Conservation (phyloP, 1,140 invertebrate genomes). For the Brachystomella parvula region DNA sequence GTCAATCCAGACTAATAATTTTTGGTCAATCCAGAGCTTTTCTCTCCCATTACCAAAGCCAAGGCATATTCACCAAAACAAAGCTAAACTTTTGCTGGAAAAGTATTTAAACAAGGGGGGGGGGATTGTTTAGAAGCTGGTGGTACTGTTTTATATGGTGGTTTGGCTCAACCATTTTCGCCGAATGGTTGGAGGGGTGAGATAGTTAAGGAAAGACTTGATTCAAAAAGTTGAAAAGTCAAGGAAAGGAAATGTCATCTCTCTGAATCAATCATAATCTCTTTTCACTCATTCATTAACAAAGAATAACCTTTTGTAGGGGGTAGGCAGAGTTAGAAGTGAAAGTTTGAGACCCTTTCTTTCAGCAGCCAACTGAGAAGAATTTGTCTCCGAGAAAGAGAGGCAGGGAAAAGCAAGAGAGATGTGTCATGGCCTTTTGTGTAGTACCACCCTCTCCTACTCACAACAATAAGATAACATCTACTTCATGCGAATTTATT, state of each 20-base stretch:
- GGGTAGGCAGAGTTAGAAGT: slow-evolving; percentile 19
- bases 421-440: slow-evolving; percentile 29
- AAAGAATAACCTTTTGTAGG: slow-evolving; percentile 12
- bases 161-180: too few species aligned
- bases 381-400: slow-evolving; percentile 29
- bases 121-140: too few species aligned
- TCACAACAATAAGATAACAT: slow-evolving; percentile 34
- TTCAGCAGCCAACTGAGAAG: too few species aligned
- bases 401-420: slow-evolving; percentile 25
- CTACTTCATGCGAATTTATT: slow-evolving; percentile 35
- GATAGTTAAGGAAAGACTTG: too few species aligned
- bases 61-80: too few species aligned
- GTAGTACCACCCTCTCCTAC: slow-evolving; percentile 8
- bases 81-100: too few species aligned
- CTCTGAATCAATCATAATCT: slow-evolving; percentile 14
- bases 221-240: not conserved
- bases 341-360: slow-evolving; percentile 22
- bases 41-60: too few species aligned
- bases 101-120: too few species aligned
- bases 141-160: too few species aligned
- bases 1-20: too few species aligned
- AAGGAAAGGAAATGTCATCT: slow-evolving; percentile 20
- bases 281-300: not conserved
- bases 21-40: too few species aligned
- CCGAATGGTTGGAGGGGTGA: too few species aligned